Base-by-base conservation (phyloP, 2,888 invertebrate species). In the Himalopsyche tibetana region DNA sequence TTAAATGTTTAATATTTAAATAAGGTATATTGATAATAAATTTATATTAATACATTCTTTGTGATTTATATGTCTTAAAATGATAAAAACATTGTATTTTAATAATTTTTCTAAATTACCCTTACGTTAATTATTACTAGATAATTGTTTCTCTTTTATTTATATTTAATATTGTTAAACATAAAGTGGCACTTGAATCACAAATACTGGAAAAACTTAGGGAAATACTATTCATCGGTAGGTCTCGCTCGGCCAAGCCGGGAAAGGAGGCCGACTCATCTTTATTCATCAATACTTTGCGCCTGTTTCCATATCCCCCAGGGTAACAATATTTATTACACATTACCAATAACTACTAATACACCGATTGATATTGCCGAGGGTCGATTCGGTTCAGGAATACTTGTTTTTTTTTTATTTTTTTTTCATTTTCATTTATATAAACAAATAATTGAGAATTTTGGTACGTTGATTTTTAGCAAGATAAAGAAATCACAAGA, bases 181-280 rank as follows among this genome's bases (percentile, higher is more conserved):
- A 94, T 95, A 95, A 95, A 95, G 95, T 95, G 95, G 95, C 95
- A 95, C 95, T 95, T 95, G 94, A 94, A 95, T 95, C 95, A 95
- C 95, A 95, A 95, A 95, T 95, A 95, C 95, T 95, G 95, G 94
- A 94, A 94, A 95, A 93, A 94, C 94, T 94, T 93, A 93, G 93
- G 93, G 93, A 94, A 94, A 93, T 92, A 91, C 92, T 92, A 92
- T 92, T 89, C 74, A 74, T 74, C 74, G 91, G 88, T 88, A 88
- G 87, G 86, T 88, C 88, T 84, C 84, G 85, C 88, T 88, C 88
- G 87, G 85, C 85, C 85, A 85, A 85, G 82, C 84, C 84, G 85
- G 83, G 87, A 86, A 87, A 86, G 79, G 82, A 63, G 83, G 84
- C 81, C 12, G 81, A 51, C 79, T 42, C 55, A 55, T 84, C 74